Evolutionary conservation across 1,140 invertebrate genomes (phyloP).

Genomic region (Drosophila quadrilineata): DNA sequence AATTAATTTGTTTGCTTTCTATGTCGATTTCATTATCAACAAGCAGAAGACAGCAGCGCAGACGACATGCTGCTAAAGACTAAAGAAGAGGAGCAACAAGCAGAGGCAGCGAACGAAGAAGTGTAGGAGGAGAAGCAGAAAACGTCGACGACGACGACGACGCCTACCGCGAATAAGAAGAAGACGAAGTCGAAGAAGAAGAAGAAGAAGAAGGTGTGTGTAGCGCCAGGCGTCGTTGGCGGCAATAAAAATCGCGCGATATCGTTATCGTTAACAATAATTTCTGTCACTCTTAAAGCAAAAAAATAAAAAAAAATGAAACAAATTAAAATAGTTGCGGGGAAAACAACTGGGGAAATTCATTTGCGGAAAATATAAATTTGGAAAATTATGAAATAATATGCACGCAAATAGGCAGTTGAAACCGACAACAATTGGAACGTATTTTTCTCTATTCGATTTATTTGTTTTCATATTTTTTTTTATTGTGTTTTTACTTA

Average conservation of each 20-base stretch:
- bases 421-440: constrained; percentile 36
- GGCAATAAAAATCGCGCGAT: constrained; percentile 53
- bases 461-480: constrained; percentile 10
- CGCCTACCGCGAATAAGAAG: neutral
- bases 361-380: constrained; percentile 3
- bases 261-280: constrained; percentile 76
- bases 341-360: constrained; percentile 6
- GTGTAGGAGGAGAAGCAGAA: too few species aligned
- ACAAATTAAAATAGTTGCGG: constrained; percentile 74
- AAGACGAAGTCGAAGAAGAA: neutral
- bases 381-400: constrained; percentile 71
- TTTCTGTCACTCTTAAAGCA: constrained; percentile 70
- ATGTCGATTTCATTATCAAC: constrained; percentile 61
- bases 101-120: too few species aligned
- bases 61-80: too few species aligned
- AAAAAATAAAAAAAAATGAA: too few species aligned
- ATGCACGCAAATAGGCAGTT: constrained; percentile 60
- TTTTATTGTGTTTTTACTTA: neutral
- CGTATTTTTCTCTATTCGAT: constrained; percentile 13
- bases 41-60: constrained; percentile 17
- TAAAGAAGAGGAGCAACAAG: too few species aligned
- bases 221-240: constrained; percentile 45
- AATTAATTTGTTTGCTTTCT: constrained; percentile 66
- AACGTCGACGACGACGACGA: constrained; percentile 6
- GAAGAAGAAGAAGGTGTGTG: constrained; percentile 17